Evolutionary conservation across 2,797 vertebrate genomes (phyloP).

Genomic region (Hyperoplus immaculatus): DNA sequence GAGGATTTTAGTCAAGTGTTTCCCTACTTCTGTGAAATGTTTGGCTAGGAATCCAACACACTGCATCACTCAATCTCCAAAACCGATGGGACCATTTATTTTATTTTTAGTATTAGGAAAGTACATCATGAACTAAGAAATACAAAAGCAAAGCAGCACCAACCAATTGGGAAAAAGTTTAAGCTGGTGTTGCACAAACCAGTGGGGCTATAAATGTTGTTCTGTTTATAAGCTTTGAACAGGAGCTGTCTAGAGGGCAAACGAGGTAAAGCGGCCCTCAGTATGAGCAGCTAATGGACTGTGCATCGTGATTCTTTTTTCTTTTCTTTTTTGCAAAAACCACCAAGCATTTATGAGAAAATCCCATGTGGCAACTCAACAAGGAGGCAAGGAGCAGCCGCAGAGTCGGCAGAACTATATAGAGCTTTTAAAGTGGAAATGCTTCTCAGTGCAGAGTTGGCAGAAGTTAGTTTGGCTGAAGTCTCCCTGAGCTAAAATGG

Average conservation of each 20-base stretch:
- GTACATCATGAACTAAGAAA: background rate
- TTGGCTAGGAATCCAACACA: background rate
- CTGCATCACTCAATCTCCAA: background rate
- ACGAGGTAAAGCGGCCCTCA: slow-evolving; percentile 48
- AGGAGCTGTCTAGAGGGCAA: slow-evolving; percentile 13
- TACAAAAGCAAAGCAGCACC: background rate
- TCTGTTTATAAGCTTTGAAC: slow-evolving; percentile 23
- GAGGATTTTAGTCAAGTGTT: too few relatives aligned
- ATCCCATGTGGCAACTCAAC: background rate
- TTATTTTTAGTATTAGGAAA: background rate
- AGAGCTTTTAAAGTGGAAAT: slow-evolving; percentile 15
- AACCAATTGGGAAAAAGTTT: slow-evolving; percentile 5
- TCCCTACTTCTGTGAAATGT: background rate
- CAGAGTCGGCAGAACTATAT: background rate
- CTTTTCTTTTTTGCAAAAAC: slow-evolving; percentile 3
- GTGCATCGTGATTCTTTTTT: background rate
- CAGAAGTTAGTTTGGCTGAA: background rate
- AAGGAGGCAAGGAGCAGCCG: background rate
- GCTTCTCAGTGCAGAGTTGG: background rate
- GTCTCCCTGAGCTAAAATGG: slow-evolving; percentile 38
- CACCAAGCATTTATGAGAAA: slow-evolving; percentile 21
- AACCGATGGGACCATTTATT: background rate
- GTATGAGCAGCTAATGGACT: slow-evolving; percentile 52
- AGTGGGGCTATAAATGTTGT: slow-evolving; percentile 8
- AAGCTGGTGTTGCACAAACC: slow-evolving; percentile 2